Evolutionary conservation across 2,797 vertebrate genomes (phyloP), one percentile per base, ranked within the genome.

Genomic region (Leuciscus waleckii): DNA sequence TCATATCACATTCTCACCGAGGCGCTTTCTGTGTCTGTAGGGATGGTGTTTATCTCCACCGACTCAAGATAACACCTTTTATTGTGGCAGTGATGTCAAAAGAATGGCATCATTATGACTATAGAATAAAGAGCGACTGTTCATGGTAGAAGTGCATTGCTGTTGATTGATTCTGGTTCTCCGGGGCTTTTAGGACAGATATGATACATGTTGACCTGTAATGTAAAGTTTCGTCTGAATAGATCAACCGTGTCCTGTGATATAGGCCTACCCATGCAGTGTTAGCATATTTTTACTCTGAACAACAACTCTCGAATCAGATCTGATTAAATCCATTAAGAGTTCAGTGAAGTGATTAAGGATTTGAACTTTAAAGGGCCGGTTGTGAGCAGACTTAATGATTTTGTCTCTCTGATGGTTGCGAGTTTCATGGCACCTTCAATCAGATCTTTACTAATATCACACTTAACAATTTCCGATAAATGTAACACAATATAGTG

Each of bases 31-130:
- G 51, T 19, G 58, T 51, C 58, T 39, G 75, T 26, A 70, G 77
- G 81, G 32, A 43, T 69, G 71, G 29, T 39, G 80, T 78, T 85
- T 82, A 85, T 75, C 81, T 82, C 84, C 75, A 76, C 68, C 35
- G 32, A 51, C 83, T 74, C 43, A 37, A 58, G 76, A 79, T 83
- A 85, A 79, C 77, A 85, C 67, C 77, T 68, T 79, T 79, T 71
- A 69, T 75, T 79, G 67, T 58, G 79, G 71, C 49, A n/a, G 51
- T 68, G 37, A 74, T 71, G 84, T 83, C 84, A 69, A 46, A 58
- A 83, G 58, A 83, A 83, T 75, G 76, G 10, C 69, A 69, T 78
- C 69, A 79, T 80, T 68, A 83, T 74, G 49, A 77, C 75, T 76
- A 65, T 46, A 70, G 35, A 81, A 82, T 79, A 75, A 58, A 85